Conservation (phyloP, 2,797 vertebrate genomes). For the Propithecus perrieri region DNA sequence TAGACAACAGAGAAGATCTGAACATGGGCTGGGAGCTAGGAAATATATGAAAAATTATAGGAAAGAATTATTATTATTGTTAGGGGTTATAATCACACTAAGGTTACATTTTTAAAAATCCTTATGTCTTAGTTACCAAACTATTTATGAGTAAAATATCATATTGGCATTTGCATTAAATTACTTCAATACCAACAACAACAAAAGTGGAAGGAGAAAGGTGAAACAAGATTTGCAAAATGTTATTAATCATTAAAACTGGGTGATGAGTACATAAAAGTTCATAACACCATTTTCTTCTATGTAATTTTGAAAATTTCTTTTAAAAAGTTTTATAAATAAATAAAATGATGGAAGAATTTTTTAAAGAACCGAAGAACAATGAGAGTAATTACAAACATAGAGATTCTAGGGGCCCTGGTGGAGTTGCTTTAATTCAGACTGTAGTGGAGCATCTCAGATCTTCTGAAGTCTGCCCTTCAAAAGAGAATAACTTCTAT, state of each 20-base stretch:
- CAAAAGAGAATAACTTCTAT: neutral
- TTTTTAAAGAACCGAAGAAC: neutral
- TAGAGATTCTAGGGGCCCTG: neutral
- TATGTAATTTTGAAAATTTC: conserved; percentile 13
- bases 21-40: neutral
- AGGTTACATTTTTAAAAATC: neutral
- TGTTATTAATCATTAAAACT: neutral
- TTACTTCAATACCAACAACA: neutral
- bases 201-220: neutral
- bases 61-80: conserved; percentile 11
- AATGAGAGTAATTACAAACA: neutral
- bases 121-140: neutral
- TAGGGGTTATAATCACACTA: neutral
- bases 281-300: neutral
- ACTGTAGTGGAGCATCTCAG: neutral
- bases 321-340: neutral
- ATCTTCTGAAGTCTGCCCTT: neutral
- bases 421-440: neutral
- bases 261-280: neutral
- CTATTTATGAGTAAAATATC: neutral
- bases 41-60: neutral
- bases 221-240: neutral
- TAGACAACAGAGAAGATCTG: neutral
- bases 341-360: neutral
- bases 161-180: neutral